Percentiles rank a stretch among this genome's conserved stretches.
These are phyloP conservation scores for Cariama cristata DNA, from an alignment of 2,113 vertebrate species.

Conservation along the genomic window DNA sequence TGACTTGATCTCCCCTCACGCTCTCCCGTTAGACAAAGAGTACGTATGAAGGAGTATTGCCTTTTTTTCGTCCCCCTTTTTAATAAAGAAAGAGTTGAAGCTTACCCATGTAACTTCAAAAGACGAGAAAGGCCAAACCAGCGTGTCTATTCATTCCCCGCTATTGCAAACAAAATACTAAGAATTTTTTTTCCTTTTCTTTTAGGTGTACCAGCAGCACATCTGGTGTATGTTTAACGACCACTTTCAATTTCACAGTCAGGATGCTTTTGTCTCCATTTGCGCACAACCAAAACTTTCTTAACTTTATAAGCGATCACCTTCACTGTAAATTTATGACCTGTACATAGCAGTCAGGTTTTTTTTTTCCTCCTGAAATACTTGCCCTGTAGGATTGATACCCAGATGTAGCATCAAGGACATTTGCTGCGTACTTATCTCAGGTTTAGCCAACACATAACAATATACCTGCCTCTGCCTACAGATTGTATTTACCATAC, in stretches of 20 bases:
- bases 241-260: not conserved
- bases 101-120: not conserved
- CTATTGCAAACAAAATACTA: not conserved
- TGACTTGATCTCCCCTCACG: not conserved
- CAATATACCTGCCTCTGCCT: not conserved
- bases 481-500: not conserved
- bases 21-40: not conserved
- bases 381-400: not conserved
- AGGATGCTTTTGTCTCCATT: not conserved
- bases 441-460: not conserved
- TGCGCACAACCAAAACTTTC: not conserved
- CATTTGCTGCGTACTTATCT: not conserved
- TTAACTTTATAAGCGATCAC: not conserved
- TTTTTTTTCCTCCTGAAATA: not conserved
- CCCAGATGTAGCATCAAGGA: not conserved
- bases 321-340: not conserved
- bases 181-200: not conserved
- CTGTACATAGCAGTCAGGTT: not conserved
- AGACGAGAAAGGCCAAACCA: not conserved
- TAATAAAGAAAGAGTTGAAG: not conserved
- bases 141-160: not conserved
- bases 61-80: not conserved
- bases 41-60: not conserved
- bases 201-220: not conserved
- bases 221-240: not conserved